Evolutionary conservation across 2,888 invertebrate genomes (phyloP), one percentile per base, ranked within the genome.

Genomic region (Lasius platythorax): DNA sequence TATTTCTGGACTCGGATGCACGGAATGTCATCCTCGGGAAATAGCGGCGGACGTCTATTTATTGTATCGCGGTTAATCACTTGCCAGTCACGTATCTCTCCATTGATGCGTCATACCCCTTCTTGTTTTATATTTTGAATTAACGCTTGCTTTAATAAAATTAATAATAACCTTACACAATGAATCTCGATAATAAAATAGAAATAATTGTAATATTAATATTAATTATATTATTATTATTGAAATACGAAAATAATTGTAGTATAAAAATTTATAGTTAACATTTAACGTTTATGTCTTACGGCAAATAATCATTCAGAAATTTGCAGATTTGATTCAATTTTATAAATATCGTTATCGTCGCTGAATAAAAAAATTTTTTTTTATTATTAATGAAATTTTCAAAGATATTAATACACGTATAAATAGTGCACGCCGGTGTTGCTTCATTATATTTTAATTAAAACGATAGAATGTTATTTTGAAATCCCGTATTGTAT

Each of bases 41-140:
- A 78, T 76, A 37, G 53, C 37, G 37, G 37, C 53, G 4, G 23
- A 67, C 66, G 11, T 76, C 37, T 53, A 28, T 37, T 72, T 33
- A 73, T 79, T 46, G 73, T 46, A 37, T 61, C 78, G 53, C 12
- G 37, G 56, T 50, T 78, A 78, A 78, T 78, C 68, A 70, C 43
- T 78, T 30, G 78, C 37, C 40, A n/a, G n/a, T 56, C 40, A 40
- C 30, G 4, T 15, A 40, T 28, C 40, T 61, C 43, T 61, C 40
- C 8, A 30, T 63, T 28, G 30, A 43, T 18, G 40, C 1, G 30
- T 43, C n/a, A n/a, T 8, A 28, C 9, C 18, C 40, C 23, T 23
- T 61, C 18, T 73, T 23, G 28, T 40, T 37, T 8, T 3, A 3
- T 9, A 15, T 5, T 23, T 5, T 56, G 5, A 40, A 40, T 73